Conservation (phyloP, 2,113 vertebrate genomes). For the Campylorhamphus procurvoides region DNA sequence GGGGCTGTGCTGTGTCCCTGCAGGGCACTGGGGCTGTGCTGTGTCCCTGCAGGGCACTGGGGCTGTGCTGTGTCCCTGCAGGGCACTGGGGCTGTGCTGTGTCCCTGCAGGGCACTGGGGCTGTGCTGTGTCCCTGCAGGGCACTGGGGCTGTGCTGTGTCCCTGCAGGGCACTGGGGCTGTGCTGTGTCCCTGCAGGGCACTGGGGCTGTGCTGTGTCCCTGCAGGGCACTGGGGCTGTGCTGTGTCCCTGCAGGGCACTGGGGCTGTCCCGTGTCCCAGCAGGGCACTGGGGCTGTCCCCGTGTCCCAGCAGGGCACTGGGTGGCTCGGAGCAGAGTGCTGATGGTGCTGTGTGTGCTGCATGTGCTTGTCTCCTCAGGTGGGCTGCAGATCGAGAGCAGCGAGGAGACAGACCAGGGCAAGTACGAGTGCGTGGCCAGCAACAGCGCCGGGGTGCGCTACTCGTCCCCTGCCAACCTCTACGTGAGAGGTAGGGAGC, state of each 20-base stretch:
- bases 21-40: accelerated
- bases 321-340: not conserved
- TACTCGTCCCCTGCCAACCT: slow-evolving; percentile 98
- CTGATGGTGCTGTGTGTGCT: slow-evolving; percentile 24
- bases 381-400: slow-evolving; percentile 98
- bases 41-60: too few species aligned
- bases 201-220: accelerated
- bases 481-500: slow-evolving; percentile 99
- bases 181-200: not conserved
- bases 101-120: too few species aligned
- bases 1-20: not conserved
- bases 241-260: accelerated
- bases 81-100: accelerated
- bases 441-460: slow-evolving; percentile 95
- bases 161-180: too few species aligned
- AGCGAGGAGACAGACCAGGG: slow-evolving; percentile 99
- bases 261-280: too few species aligned
- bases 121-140: not conserved
- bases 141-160: accelerated
- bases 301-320: accelerated
- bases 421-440: slow-evolving; percentile 98
- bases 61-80: not conserved
- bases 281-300: too few species aligned
- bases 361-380: slow-evolving; percentile 72
- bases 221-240: too few species aligned